These are phyloP conservation scores for Thamnaconus septentrionalis DNA, from an alignment of 2,113 vertebrate species.

Conservation along the genomic window DNA sequence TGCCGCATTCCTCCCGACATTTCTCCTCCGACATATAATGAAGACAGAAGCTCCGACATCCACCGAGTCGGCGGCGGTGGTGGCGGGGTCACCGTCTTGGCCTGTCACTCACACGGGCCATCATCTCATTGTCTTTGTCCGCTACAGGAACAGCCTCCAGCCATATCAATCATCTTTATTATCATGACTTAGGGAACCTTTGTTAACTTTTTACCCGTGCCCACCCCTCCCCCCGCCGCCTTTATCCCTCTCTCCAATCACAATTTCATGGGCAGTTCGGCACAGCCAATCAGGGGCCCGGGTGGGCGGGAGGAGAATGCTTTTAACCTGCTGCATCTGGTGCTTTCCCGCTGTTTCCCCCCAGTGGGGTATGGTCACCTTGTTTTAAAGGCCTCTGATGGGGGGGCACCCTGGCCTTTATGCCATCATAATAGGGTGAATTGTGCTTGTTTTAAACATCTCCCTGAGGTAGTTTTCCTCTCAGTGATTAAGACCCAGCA, in stretches of 20 bases:
- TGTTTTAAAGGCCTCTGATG: conserved; percentile 76
- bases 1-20: conserved; percentile 61
- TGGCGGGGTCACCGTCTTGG: conserved; percentile 64
- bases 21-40: conserved; percentile 51
- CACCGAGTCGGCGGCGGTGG: conserved; percentile 54
- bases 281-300: conserved; percentile 72
- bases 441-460: conserved; percentile 75
- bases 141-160: conserved; percentile 77
- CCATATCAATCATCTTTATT: conserved; percentile 81
- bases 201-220: conserved; percentile 71
- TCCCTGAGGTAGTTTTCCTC: conserved; percentile 75
- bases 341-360: conserved; percentile 76
- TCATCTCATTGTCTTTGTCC: conserved; percentile 67
- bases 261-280: conserved; percentile 77
- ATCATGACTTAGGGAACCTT: conserved; percentile 78
- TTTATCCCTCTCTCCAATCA: conserved; percentile 77
- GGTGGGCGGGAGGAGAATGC: conserved; percentile 77
- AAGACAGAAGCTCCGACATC: conserved; percentile 69
- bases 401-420: conserved; percentile 66
- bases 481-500: conserved; percentile 70
- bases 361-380: conserved; percentile 81
- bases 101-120: conserved; percentile 70
- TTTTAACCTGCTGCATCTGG: conserved; percentile 83
- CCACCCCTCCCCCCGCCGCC: conserved; percentile 27
- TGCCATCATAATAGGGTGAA: conserved; percentile 73